Conservation (phyloP, 2,113 vertebrate species). For the Mormyrus lacerda region DNA sequence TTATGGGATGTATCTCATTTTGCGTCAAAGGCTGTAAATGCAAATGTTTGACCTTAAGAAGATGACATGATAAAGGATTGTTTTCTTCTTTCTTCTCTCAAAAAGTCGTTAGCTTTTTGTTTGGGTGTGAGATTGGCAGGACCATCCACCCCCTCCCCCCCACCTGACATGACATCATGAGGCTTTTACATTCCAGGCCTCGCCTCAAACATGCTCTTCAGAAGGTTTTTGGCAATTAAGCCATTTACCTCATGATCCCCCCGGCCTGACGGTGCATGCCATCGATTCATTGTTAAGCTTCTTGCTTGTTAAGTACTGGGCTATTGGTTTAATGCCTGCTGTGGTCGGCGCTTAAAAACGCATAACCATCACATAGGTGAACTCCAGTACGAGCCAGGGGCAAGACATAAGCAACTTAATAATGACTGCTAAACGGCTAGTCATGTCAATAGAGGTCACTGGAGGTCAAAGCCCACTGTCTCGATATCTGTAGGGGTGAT, state of each 20-base stretch:
- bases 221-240: neutral
- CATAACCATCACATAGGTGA: neutral
- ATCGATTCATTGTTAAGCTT: neutral
- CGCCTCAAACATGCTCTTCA: neutral
- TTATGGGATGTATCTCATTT: neutral
- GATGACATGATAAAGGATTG: neutral
- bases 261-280: neutral
- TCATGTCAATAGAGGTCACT: neutral
- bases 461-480: neutral
- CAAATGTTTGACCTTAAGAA: neutral
- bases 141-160: neutral
- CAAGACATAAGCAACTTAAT: neutral
- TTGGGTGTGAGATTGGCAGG: neutral
- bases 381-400: neutral
- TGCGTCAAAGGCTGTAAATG: neutral
- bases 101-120: neutral
- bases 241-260: neutral
- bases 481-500: neutral
- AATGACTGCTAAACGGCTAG: neutral
- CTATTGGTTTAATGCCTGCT: neutral
- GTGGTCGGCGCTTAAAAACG: neutral
- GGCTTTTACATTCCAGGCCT: neutral
- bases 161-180: neutral
- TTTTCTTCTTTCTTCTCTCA: neutral
- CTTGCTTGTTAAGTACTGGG: neutral